Base-by-base conservation (phyloP, 2,888 invertebrate genomes). In the Drosophila anomalata region DNA sequence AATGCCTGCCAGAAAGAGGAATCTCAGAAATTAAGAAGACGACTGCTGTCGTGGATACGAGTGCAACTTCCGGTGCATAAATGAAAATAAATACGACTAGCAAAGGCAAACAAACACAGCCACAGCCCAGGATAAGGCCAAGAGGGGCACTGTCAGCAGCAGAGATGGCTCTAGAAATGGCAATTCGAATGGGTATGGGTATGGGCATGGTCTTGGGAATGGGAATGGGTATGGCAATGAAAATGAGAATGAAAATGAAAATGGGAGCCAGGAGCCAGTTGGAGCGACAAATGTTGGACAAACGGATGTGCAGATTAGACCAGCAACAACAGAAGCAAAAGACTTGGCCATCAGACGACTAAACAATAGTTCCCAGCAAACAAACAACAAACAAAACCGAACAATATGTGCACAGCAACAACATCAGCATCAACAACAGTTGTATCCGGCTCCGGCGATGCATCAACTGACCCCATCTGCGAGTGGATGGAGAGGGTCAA, bases 51-150 rank as follows among this genome's bases (percentile, higher is more conserved):
- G 41, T 42, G 41, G 71, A 56, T 73, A 56, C 62, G 65, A 73
- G 81, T 80, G 87, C 82, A 82, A 81, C 76, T 77, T 83, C 82
- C 82, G 88, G 86, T 83, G 82, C 77, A 85, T 82, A 85, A 83
- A 83, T 85, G 82, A 83, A 79, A 87, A 82, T 77, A 87, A 84
- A 82, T 73, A 74, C 65, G 60, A 73, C 17, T 54, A 59, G 33
- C 57, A 67, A 39, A n/a, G 42, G 52, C 52, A 52, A 68, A 51
- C 63, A 52, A 33, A 33, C 33, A 33, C 33, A 33, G 29, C 29
- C 39, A 55, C 44, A 46, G 29, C 42, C 29, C 33, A 44, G 50
- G 41, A 53, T 53, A 36, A 20, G 54, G 31, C 36, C 53, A 47
- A 39, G 26, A 17, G 56, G 67, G 61, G 57, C 75, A 60, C 82